phyloP scores from a whole-genome alignment of 2,113 vertebrate genomes.

The Peromyscus polionotus region DNA sequence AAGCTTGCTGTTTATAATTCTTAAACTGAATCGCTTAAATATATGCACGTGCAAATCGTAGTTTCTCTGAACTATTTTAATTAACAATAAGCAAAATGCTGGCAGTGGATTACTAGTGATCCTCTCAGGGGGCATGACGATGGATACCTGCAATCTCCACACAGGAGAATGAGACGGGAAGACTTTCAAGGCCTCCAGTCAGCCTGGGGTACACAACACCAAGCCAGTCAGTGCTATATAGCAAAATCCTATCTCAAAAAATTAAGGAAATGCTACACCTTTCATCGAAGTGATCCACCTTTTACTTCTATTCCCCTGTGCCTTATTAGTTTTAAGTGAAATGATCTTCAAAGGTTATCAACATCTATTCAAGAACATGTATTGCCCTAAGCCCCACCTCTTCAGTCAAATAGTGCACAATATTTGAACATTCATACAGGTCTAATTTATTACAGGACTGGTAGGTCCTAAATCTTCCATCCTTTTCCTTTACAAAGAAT shows the following conservation, averaged over 20 bases:
- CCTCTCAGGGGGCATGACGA: no score
- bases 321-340: neutral
- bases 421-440: neutral
- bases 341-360: neutral
- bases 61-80: neutral
- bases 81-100: slow-evolving; percentile 39
- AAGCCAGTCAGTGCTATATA: neutral
- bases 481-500: neutral
- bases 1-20: neutral
- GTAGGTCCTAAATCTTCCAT: neutral
- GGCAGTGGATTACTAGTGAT: neutral
- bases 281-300: neutral
- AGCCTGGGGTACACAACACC: neutral
- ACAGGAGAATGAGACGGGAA: neutral
- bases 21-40: slow-evolving; percentile 22
- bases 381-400: neutral
- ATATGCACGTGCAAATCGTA: neutral
- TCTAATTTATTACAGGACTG: neutral
- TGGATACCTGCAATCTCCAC: no score
- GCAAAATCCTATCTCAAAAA: neutral
- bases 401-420: neutral
- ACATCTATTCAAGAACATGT: neutral
- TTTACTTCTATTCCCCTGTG: neutral
- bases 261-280: neutral
- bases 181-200: no score